Evolutionary conservation across 2,888 invertebrate genomes (phyloP).

Genomic region (Conops quadrifasciatus): DNA sequence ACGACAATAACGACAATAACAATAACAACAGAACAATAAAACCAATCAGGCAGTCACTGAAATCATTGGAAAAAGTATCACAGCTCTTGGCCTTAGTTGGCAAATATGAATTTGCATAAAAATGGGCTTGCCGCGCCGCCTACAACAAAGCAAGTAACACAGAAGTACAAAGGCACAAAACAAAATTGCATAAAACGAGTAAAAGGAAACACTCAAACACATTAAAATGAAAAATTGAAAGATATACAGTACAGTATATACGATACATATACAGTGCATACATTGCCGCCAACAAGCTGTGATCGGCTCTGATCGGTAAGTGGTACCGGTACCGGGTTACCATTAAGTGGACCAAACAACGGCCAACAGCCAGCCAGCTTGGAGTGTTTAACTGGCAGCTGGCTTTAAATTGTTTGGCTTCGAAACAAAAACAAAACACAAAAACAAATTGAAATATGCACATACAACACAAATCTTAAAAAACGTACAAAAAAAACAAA

Average conservation of each 20-base stretch:
- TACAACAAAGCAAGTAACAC: constrained; percentile 10
- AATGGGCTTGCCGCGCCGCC: not conserved
- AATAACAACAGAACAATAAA: not conserved
- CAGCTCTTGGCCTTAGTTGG: not conserved
- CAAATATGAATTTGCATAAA: constrained; percentile 3
- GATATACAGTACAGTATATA: too few species aligned
- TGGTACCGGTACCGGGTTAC: not conserved
- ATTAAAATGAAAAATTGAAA: not conserved
- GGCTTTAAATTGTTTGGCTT: not conserved
- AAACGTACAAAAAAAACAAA: not conserved
- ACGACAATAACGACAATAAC: too few species aligned
- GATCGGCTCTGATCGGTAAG: not conserved
- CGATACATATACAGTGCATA: not conserved
- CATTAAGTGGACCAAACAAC: not conserved
- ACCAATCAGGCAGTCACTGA: too few species aligned
- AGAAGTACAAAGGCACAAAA: not conserved
- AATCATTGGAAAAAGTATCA: too few species aligned
- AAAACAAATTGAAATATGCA: not conserved
- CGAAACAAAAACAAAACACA: not conserved
- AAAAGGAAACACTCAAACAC: not conserved
- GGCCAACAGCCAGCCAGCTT: not conserved
- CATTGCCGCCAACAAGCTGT: not conserved
- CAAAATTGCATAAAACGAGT: not conserved
- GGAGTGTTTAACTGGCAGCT: not conserved
- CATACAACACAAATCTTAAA: not conserved